A percentile compares a stretch with the other conserved stretches of the same genome.
Evolutionary conservation across 2,888 invertebrate species (phyloP).

Genomic region (Crioceris asparagi): DNA sequence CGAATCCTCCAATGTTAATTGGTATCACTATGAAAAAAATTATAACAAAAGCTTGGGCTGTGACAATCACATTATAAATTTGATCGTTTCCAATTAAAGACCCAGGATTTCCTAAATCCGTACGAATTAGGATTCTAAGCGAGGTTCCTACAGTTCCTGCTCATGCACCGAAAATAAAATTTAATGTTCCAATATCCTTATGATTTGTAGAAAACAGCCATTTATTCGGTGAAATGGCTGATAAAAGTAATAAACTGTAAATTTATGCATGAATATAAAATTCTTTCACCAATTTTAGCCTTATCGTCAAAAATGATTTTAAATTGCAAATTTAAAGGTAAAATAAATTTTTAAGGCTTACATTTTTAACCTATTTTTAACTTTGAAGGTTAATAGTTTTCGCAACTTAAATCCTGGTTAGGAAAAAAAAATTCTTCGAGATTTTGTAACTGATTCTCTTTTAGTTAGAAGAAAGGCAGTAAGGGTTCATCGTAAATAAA

Average conservation of each 20-base stretch:
- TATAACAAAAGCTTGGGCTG: constrained; percentile 72
- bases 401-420: constrained; percentile 46
- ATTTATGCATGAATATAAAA: constrained; percentile 45
- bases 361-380: constrained; percentile 44
- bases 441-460: constrained; percentile 5
- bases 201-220: constrained; percentile 63
- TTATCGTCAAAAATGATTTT: constrained; percentile 48
- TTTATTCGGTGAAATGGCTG: constrained; percentile 55
- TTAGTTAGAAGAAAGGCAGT: constrained; percentile 37
- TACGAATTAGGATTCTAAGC: constrained; percentile 59
- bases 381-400: constrained; percentile 56
- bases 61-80: constrained; percentile 56
- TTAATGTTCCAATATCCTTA: constrained; percentile 52
- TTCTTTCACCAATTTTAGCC: constrained; percentile 44
- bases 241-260: constrained; percentile 52
- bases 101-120: constrained; percentile 52
- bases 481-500: constrained; percentile 44
- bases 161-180: constrained; percentile 58
- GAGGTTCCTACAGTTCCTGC: constrained; percentile 59
- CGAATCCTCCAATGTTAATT: constrained; percentile 72
- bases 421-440: background rate
- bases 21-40: constrained; percentile 59
- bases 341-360: constrained; percentile 42
- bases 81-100: constrained; percentile 18
- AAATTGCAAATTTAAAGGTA: constrained; percentile 52